Conservation (phyloP, 2,797 vertebrate species). For the Dipus sagitta region DNA sequence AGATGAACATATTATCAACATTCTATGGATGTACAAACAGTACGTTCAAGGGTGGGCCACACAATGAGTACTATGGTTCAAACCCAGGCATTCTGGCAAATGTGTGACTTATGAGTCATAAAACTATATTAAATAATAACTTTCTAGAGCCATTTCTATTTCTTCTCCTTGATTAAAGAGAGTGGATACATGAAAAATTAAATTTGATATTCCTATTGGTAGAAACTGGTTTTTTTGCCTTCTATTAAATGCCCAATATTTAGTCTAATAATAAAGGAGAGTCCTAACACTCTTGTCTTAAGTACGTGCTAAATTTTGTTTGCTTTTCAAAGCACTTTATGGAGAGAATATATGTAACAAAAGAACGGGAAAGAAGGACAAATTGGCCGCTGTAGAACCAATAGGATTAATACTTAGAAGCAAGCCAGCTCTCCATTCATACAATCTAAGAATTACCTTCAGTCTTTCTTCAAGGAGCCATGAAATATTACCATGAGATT, state of each 20-base stretch:
- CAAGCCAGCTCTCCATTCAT: not conserved
- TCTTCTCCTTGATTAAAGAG: not conserved
- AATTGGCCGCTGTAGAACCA: not conserved
- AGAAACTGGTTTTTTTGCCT: not conserved
- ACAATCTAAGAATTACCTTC: not conserved
- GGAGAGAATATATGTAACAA: not conserved
- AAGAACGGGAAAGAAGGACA: not conserved
- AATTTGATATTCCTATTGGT: not conserved
- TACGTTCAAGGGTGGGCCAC: too few relatives aligned
- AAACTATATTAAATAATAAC: not conserved
- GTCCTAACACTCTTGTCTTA: not conserved
- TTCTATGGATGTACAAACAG: not conserved
- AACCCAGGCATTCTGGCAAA: not conserved
- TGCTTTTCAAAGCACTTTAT: not conserved
- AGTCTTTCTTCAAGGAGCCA: not conserved
- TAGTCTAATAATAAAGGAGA: not conserved
- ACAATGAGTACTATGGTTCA: not conserved
- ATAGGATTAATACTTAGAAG: slow-evolving; percentile 11
- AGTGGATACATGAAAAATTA: not conserved
- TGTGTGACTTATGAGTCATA: not conserved
- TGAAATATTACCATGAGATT: not conserved
- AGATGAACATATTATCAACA: not conserved
- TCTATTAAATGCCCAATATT: not conserved
- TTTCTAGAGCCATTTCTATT: not conserved
- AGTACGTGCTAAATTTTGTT: not conserved